Percentiles rank a stretch among this genome's conserved stretches.
phyloP scores from a whole-genome alignment of 2,113 vertebrate genomes.

The Hiodon tergisus region DNA sequence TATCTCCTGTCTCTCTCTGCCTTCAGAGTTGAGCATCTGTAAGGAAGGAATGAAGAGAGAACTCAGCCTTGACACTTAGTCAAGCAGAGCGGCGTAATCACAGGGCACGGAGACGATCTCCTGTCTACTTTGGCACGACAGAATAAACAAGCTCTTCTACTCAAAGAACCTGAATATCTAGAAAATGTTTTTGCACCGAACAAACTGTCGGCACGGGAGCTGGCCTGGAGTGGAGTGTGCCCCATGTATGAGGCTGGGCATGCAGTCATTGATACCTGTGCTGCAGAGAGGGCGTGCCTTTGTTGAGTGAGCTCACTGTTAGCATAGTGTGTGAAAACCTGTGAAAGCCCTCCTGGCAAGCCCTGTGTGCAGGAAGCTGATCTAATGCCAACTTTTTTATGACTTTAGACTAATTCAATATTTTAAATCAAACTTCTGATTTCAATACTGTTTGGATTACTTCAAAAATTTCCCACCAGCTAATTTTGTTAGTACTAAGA shows the following conservation, averaged over 20 bases:
- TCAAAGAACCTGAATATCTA: no score
- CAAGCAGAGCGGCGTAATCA: background rate
- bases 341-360: background rate
- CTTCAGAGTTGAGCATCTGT: background rate
- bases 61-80: background rate
- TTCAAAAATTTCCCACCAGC: constrained; percentile 2
- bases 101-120: background rate
- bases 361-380: no score
- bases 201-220: no score
- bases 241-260: no score
- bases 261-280: no score
- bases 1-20: background rate
- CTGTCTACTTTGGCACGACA: background rate
- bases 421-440: background rate
- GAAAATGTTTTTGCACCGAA: no score
- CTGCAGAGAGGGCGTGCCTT: no score
- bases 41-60: background rate
- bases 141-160: no score
- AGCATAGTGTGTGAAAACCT: background rate
- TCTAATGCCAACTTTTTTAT: no score
- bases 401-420: no score
- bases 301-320: no score
- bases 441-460: background rate
- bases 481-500: constrained; percentile 6
- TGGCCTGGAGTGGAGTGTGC: no score